Evolutionary conservation across 2,888 invertebrate genomes (phyloP).

Genomic region (Metopia argyrocephala): DNA sequence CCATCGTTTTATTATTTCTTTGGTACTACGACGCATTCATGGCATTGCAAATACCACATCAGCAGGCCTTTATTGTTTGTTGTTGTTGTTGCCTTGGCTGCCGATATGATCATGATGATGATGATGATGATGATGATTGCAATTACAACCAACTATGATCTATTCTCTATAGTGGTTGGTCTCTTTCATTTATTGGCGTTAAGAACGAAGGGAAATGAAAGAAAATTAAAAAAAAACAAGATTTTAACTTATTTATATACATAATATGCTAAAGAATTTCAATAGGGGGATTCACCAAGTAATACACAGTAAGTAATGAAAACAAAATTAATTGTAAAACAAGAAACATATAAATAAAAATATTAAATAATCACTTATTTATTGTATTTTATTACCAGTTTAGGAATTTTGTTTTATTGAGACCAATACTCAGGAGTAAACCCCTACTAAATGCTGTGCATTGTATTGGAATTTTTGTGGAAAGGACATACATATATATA

Average conservation of each 20-base stretch:
- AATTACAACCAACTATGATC: conserved; percentile 16
- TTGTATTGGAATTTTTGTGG: too few species aligned
- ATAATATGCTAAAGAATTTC: conserved; percentile 12
- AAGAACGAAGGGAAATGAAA: not conserved
- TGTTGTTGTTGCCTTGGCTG: conserved; percentile 6
- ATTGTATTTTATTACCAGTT: too few species aligned
- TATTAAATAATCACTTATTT: too few species aligned
- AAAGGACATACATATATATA: too few species aligned
- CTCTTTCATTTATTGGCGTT: conserved; percentile 8
- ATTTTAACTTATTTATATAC: conserved; percentile 53
- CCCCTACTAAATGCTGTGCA: too few species aligned
- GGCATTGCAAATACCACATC: not conserved
- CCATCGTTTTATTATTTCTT: conserved; percentile 43
- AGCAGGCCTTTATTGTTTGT: conserved; percentile 22
- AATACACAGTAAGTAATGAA: too few species aligned
- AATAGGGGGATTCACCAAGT: conserved; percentile 14
- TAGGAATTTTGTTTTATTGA: too few species aligned
- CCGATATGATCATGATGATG: conserved; percentile 24
- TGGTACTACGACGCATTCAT: conserved; percentile 27
- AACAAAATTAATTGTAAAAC: too few species aligned
- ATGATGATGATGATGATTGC: not conserved
- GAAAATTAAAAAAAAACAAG: conserved; percentile 41
- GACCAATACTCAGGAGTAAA: too few species aligned
- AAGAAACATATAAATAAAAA: too few species aligned
- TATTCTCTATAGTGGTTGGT: conserved; percentile 24